Conservation (phyloP, 2,888 invertebrate species). For the Ectemnius cavifrons region DNA sequence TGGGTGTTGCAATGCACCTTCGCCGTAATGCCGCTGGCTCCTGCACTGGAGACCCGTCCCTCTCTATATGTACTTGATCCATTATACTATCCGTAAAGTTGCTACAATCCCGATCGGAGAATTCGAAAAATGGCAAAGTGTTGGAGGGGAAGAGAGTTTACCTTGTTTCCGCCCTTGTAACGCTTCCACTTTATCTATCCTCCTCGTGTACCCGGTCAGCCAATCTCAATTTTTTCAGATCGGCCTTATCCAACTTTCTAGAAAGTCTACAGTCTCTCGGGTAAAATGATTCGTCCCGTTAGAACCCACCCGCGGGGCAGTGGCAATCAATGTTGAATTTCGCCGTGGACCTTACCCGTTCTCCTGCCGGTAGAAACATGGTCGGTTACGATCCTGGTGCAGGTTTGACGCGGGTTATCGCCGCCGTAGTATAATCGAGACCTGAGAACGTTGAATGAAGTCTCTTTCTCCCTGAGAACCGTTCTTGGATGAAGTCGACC, state of each 20-base stretch:
- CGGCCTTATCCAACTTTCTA: slow-evolving; percentile 12
- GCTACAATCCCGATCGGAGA: no score
- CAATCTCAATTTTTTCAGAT: no score
- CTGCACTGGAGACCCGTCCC: slow-evolving; percentile 32
- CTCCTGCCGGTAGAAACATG: slow-evolving; percentile 53
- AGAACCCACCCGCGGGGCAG: slow-evolving; percentile 57
- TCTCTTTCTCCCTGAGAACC: slow-evolving; percentile 35
- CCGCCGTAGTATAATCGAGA: slow-evolving; percentile 56
- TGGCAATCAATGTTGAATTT: slow-evolving; percentile 59
- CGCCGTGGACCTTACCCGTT: slow-evolving; percentile 50
- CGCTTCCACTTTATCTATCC: background rate
- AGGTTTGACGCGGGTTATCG: slow-evolving; percentile 51
- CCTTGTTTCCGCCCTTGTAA: no score
- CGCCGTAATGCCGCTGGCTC: slow-evolving; percentile 48
- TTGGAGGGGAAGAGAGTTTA: no score
- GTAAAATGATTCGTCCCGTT: slow-evolving; percentile 60
- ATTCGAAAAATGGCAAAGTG: background rate
- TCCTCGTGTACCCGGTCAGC: background rate
- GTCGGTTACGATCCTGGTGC: slow-evolving; percentile 53
- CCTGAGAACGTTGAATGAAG: slow-evolving; percentile 48
- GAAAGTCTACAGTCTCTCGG: slow-evolving; percentile 17
- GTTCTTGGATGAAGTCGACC: slow-evolving; percentile 22
- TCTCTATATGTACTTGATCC: slow-evolving; percentile 11
- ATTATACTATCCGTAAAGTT: no score
- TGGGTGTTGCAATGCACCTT: slow-evolving; percentile 56